Evolutionary conservation across 2,888 invertebrate genomes (phyloP).

Genomic region (Monochamus alternatus): DNA sequence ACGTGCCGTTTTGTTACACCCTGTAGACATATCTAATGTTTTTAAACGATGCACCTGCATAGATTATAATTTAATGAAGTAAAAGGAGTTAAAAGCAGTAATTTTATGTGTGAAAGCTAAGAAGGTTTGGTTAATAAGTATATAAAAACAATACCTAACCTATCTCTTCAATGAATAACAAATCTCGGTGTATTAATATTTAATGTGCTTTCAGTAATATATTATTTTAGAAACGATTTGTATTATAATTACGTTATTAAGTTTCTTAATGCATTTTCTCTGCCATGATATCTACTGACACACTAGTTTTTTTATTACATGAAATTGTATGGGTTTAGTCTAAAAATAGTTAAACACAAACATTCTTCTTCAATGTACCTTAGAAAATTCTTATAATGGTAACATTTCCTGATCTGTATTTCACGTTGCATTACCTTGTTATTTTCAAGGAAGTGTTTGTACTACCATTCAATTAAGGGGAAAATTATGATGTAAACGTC

Average conservation of each 20-base stretch:
- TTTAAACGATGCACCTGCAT: not conserved
- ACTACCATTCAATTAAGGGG: slow-evolving; percentile 3
- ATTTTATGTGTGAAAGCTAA: slow-evolving; percentile 28
- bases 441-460: slow-evolving; percentile 3
- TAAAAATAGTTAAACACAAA: too few relatives aligned
- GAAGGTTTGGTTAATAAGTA: slow-evolving; percentile 18
- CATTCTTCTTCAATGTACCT: too few relatives aligned
- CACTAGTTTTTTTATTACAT: too few relatives aligned
- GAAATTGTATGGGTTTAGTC: too few relatives aligned
- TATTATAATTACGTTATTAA: too few relatives aligned
- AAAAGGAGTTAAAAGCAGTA: not conserved
- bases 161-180: slow-evolving; percentile 18
- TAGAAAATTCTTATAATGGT: too few relatives aligned
- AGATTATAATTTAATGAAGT: not conserved
- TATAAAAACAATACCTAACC: slow-evolving; percentile 20
- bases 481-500: not conserved
- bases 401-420: not conserved
- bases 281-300: too few relatives aligned
- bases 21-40: not conserved
- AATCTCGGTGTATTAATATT: slow-evolving; percentile 16
- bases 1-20: too few relatives aligned
- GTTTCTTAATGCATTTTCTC: too few relatives aligned
- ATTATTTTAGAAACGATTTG: not conserved
- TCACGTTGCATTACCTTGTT: slow-evolving; percentile 2
- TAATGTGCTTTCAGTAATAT: not conserved